Evolutionary conservation across 1,140 invertebrate genomes (phyloP).

Genomic region (Ostrea edulis): DNA sequence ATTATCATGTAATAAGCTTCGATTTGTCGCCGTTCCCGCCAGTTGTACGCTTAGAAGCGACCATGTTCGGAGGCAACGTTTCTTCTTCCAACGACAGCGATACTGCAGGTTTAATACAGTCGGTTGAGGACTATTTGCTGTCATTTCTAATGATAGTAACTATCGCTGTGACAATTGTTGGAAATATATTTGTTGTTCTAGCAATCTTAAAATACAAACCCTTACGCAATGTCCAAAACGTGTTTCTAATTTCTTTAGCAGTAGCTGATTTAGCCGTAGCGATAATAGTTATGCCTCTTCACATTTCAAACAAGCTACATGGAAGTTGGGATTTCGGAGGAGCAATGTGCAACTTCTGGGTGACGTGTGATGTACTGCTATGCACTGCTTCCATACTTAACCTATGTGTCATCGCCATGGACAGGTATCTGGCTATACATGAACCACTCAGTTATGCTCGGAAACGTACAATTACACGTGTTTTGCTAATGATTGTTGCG

Average conservation of each 20-base stretch:
- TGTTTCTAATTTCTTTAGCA: slow-evolving; percentile 96
- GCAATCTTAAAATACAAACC: slow-evolving; percentile 97
- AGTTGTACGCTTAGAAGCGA: not conserved
- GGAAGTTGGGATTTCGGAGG: slow-evolving; percentile 91
- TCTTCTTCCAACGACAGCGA: not conserved
- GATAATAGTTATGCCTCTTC: slow-evolving; percentile 95
- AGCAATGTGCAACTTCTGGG: slow-evolving; percentile 95
- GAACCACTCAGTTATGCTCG: slow-evolving; percentile 98
- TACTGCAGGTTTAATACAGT: not conserved
- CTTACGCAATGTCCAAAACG: slow-evolving; percentile 96
- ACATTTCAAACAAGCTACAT: slow-evolving; percentile 93
- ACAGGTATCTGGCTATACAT: slow-evolving; percentile 88
- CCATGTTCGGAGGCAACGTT: slow-evolving; percentile 9
- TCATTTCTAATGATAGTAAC: slow-evolving; percentile 39
- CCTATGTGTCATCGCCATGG: slow-evolving; percentile 93
- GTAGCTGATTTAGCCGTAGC: slow-evolving; percentile 96
- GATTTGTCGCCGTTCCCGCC: slow-evolving; percentile 14
- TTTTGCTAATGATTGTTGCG: slow-evolving; percentile 91
- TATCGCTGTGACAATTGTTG: slow-evolving; percentile 81
- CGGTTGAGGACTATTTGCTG: slow-evolving; percentile 23
- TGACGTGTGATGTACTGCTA: slow-evolving; percentile 96
- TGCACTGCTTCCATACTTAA: slow-evolving; percentile 97
- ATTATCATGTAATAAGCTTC: slow-evolving; percentile 38
- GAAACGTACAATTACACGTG: slow-evolving; percentile 93
- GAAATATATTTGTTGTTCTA: slow-evolving; percentile 95